Evolutionary conservation across 2,797 vertebrate species (phyloP), one percentile per base, ranked within the genome.

Genomic region (Phoebastria nigripes): DNA sequence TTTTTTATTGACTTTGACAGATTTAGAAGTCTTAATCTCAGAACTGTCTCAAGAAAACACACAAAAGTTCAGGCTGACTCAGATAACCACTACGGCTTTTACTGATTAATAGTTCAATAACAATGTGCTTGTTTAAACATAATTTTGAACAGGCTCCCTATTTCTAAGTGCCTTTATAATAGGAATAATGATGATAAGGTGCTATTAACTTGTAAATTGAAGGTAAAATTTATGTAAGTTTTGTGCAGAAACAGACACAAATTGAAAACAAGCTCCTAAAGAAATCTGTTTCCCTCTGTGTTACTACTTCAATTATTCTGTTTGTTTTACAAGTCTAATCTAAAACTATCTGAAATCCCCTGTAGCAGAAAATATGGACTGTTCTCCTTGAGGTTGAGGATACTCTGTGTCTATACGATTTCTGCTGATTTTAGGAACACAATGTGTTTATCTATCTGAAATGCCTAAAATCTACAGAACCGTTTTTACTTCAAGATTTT

Each of bases 1-100:
- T 73, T 63, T 81, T 80, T 66, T n/a, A 44, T 81, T 96, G 56
- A 82, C 77, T 90, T 93, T 94, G 89, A 95, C 72, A 77, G 92
- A 90, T 95, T 87, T 94, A 93, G 59, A 92, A 83, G 88, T 69
- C n/a, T 87, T 94, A 94, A 88, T 91, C 85, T 94, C 84, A 82
- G 62, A 63, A 90, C 51, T 70, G 67, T 94, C 92, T 96, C 81
- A 93, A 73, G 89, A 93, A 95, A 94, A 78, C 70, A 93, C 65
- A 35, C 87, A 78, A 72, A 94, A 95, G 96, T 97, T 96, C 95
- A 95, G 54, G 33, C 78, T 89, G 90, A 93, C 91, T 95, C 83
- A 81, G 78, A 89, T 95, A 94, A 87, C 67, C 0, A 1, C 89
- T 85, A 65, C 0, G 0, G 25, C 67, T 92, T 94, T 92, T 89